A percentile compares a stretch with the other conserved stretches of the same genome.
Conservation (phyloP, 2,113 vertebrate species). For the Chauna torquata region DNA sequence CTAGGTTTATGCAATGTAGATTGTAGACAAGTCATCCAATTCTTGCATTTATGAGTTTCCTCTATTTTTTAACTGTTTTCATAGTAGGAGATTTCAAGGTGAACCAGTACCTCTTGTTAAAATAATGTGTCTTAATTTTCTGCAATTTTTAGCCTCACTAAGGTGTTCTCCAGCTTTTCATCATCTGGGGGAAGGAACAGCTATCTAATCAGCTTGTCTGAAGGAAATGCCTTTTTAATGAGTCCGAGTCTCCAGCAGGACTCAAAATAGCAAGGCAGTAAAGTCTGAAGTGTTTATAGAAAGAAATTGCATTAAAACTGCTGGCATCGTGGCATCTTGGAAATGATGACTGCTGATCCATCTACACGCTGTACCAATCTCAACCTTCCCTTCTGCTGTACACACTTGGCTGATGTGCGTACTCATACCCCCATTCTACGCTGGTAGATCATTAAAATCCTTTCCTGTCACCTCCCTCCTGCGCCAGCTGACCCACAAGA, state of each 20-base stretch:
- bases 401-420: not conserved
- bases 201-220: constrained; percentile 65
- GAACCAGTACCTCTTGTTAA: constrained; percentile 11
- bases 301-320: constrained; percentile 37
- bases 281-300: constrained; percentile 51
- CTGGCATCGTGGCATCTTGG: not conserved
- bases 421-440: not conserved
- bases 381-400: not conserved
- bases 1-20: not conserved
- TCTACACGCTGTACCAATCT: not conserved
- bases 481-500: not conserved
- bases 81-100: not conserved
- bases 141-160: not conserved
- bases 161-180: constrained; percentile 45
- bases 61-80: not conserved
- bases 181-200: constrained; percentile 24
- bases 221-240: constrained; percentile 72
- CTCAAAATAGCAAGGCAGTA: constrained; percentile 49
- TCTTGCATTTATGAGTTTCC: not conserved
- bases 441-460: not conserved
- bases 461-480: not conserved
- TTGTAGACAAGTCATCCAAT: not conserved
- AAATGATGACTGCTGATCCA: constrained; percentile 43
- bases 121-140: not conserved
- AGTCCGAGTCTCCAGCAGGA: constrained; percentile 47